Evolutionary conservation across 2,888 invertebrate species (phyloP), one percentile per base, ranked within the genome.

Genomic region (Trypoxylon attenuatum): DNA sequence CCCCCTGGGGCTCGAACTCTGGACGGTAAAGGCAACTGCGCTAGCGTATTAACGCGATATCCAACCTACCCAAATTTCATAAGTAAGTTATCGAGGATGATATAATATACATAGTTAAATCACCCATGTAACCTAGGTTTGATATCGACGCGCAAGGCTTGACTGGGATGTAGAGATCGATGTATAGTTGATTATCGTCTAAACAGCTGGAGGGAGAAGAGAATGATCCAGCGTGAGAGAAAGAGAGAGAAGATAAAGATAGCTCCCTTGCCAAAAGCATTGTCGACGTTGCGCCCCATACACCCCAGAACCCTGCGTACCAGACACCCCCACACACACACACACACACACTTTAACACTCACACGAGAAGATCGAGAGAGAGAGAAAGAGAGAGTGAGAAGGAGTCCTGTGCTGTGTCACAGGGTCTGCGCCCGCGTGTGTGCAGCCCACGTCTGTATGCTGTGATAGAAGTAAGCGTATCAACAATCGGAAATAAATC

Each of bases 401-500:
- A n/a, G n/a, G n/a, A n/a, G n/a, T n/a, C n/a, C n/a, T 62, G 62
- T 67, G 56, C 54, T 60, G 66, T 69, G 69, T 69, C 33, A 33
- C 33, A 10, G 33, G 33, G n/a, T 13, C 29, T 29, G 8, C 25
- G 5, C 5, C 25, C 25, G 25, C 25, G 25, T 5, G 60, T 67
- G 73, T 67, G 54, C 60, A 70, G 70, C 60, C 60, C 70, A 70
- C 73, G 73, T 73, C 70, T 69, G 76, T 78, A 82, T 82, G 81
- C 82, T 82, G 82, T 82, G 82, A 82, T 82, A 82, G 82, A 82
- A 81, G 81, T 82, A 82, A 82, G 82, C 82, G 82, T 82, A 82
- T 82, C 82, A 82, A 82, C 82, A 82, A 82, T 82, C 82, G 76
- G 77, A 78, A 73, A 76, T 70, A 72, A 75, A 75, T 72, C 57